Evolutionary conservation across 2,113 vertebrate species (phyloP), one percentile per base, ranked within the genome.

Genomic region (Equus przewalskii): DNA sequence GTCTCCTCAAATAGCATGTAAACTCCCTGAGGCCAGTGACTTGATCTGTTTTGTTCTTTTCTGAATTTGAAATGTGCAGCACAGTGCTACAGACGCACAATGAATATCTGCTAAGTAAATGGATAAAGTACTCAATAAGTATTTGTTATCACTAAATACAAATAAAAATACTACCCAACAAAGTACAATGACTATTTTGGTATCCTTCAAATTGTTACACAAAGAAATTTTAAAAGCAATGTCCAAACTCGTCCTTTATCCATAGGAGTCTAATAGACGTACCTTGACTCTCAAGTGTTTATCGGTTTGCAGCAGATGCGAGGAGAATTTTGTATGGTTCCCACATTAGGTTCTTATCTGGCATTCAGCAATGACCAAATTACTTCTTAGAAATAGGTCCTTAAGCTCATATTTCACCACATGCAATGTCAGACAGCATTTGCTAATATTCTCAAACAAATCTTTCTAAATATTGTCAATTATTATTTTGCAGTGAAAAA

Each of bases 341-440:
- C 58, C 28, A 91, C 1, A 44, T 51, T 24, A 88, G 26, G 12
- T 5, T 89, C 18, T 56, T 94, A 86, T 44, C 28, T 51, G 26
- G 6, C 44, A 64, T 10, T 58, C 7, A 18, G 3, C 56, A 91
- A 49, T 49, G 94, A 84, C 21, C 70, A 91, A 75, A 97, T 33
- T 64, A 75, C 21, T 89, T 90, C 73, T 82, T 67, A 65, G 15
- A 95, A 97, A 84, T 11, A 89, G 21, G 62, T 67, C 16, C 21
- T 76, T 90, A 67, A 44, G 44, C 22, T 90, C 14, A 22, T 16
- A 36, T 81, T 90, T 78, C 5, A 36, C 9, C 56, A 78, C 1
- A 72, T 21, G 8, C 7, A 85, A 19, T 82, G 12, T 64, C 28
- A 82, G 26, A n/a, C 1, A 73, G 11, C 8, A 78, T 70, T 86